Evolutionary conservation across 1,140 invertebrate species (phyloP).

Genomic region (Zaprionus inermis): DNA sequence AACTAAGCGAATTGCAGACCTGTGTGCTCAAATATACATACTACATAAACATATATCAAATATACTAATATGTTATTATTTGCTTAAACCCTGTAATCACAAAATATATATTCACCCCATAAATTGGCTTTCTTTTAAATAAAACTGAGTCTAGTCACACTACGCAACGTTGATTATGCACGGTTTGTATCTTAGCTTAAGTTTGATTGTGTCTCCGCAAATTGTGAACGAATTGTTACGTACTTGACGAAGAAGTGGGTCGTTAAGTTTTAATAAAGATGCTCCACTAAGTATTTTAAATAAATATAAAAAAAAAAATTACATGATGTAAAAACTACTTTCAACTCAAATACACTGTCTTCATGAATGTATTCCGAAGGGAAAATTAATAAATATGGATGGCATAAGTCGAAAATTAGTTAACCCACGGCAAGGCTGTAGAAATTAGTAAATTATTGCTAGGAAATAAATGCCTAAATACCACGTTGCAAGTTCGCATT

Average conservation of each 20-base stretch:
- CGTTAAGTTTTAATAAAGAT: background rate
- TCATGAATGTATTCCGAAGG: too few species aligned
- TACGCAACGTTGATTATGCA: background rate
- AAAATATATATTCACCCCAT: slow-evolving; percentile 11
- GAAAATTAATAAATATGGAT: too few species aligned
- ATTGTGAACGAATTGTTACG: background rate
- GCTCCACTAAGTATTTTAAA: too few species aligned
- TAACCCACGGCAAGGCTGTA: too few species aligned
- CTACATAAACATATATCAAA: slow-evolving; percentile 8
- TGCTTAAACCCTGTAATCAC: background rate
- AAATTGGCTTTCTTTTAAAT: slow-evolving; percentile 7
- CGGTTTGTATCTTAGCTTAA: slow-evolving; percentile 9
- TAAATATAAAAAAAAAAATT: too few species aligned
- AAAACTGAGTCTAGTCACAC: background rate
- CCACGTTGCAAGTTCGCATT: too few species aligned
- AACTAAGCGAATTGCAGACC: slow-evolving; percentile 25
- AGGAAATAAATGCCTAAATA: too few species aligned
- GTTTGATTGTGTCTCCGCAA: background rate
- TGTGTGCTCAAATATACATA: slow-evolving; percentile 48
- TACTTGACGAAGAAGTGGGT: background rate
- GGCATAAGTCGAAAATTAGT: too few species aligned
- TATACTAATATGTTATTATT: slow-evolving; percentile 20
- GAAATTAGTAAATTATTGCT: too few species aligned
- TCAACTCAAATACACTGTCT: too few species aligned
- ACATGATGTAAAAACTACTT: too few species aligned